Base-by-base conservation (phyloP, 1,140 invertebrate species). In the Chironomus tepperi region DNA sequence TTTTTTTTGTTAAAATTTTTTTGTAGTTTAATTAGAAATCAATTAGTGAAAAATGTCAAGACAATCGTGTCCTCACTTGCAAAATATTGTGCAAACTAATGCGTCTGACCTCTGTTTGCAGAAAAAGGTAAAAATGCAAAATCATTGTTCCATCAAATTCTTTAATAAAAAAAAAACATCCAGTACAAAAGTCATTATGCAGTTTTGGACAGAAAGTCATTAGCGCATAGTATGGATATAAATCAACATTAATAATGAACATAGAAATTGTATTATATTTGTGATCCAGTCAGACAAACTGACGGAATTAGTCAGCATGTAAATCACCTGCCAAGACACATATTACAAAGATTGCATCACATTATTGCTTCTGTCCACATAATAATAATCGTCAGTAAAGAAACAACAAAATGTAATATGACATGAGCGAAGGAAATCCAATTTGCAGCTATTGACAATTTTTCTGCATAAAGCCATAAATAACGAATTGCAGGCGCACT, bases 321-420 rank as follows among this genome's bases (percentile, higher is more conserved):
- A 34, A 34, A 57, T 57, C n/a, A n/a, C 12, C n/a, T 57, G 12
- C 15, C 1, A 47, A 47, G 15, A 57, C 0, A 57, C 12, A 57
- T 15, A 9, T 57, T 57, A 19, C 24, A 70, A 70, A 18, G 19
- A 70, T 19, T 19, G 19, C 65, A 70, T 70, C 65, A 70, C 19
- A 70, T 70, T 18, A 7, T 70, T 70, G 65, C 47, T 57, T n/a
- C n/a, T 57, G 47, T 57, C 47, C 47, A 57, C 47, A 57, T 57
- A 34, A 34, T 34, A 34, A 34, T 34, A 57, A 57, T 57, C 47
- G 47, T 57, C 47, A 57, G 47, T n/a, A 57, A n/a, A n/a, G 47
- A 12, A 57, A 57, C 47, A 57, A 57, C 47, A 57, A 57, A 57
- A 57, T 57, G 47, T 57, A n/a, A 57, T 57, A 57, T 57, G 47